Evolutionary conservation across 2,888 invertebrate species (phyloP).

Genomic region (Sphinx pinastri): DNA sequence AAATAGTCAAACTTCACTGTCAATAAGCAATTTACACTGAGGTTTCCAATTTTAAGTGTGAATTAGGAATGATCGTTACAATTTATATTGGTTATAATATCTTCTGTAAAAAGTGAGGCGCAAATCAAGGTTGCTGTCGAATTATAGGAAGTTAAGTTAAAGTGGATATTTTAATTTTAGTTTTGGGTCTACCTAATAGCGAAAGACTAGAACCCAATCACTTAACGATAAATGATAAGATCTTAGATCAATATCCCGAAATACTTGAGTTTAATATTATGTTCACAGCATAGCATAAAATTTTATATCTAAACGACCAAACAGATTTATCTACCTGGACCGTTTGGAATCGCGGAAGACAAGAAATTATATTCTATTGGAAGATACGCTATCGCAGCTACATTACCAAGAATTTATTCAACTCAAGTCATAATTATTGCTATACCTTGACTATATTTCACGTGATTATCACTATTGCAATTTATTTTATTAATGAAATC

Average conservation of each 20-base stretch:
- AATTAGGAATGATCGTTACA: background rate
- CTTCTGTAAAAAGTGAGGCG: no score
- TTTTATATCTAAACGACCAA: no score
- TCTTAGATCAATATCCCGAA: no score
- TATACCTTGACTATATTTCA: slow-evolving; percentile 13
- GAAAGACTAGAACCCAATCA: no score
- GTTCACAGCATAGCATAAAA: no score
- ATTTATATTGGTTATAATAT: background rate
- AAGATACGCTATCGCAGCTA: slow-evolving; percentile 11
- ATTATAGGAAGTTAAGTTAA: no score
- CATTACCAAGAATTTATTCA: slow-evolving; percentile 4
- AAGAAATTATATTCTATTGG: slow-evolving; percentile 3
- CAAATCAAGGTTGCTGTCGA: no score
- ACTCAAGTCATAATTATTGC: background rate
- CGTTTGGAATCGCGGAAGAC: background rate
- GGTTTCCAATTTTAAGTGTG: background rate
- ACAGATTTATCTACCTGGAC: no score
- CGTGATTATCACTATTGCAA: slow-evolving; percentile 2
- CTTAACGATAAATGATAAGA: no score
- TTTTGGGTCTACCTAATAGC: no score
- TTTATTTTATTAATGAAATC: slow-evolving; percentile 5
- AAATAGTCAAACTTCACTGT: slow-evolving; percentile 13
- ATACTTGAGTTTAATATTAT: no score
- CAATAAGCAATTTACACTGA: background rate
- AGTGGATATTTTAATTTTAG: no score